Evolutionary conservation across 2,113 vertebrate species (phyloP).

Genomic region (Nematolebias whitei): DNA sequence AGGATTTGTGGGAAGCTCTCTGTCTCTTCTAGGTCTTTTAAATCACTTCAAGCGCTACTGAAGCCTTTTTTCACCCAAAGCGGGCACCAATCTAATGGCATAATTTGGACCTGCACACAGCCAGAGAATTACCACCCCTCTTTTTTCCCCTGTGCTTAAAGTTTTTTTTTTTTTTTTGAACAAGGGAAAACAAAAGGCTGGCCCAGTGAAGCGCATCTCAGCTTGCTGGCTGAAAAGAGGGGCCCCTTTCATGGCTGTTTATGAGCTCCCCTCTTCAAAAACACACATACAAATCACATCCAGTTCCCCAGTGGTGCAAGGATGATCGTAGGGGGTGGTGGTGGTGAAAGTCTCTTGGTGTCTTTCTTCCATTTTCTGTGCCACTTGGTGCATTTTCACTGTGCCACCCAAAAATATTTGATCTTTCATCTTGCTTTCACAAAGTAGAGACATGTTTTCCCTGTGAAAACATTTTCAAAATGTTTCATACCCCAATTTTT

Average conservation of each 20-base stretch:
- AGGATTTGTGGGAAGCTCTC: constrained; percentile 71
- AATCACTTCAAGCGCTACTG: constrained; percentile 76
- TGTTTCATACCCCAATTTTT: neutral
- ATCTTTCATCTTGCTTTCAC: constrained; percentile 4
- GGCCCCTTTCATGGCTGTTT: constrained; percentile 80
- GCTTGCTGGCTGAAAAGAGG: constrained; percentile 71
- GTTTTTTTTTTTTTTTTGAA: constrained; percentile 54
- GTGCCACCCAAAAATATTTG: neutral
- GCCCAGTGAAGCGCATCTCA: constrained; percentile 75
- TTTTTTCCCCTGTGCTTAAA: constrained; percentile 62
- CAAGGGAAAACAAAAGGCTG: constrained; percentile 71
- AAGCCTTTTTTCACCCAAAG: constrained; percentile 69
- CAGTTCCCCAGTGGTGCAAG: constrained; percentile 64
- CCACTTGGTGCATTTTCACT: constrained; percentile 45
- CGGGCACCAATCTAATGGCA: constrained; percentile 75
- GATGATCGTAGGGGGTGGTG: constrained; percentile 27
- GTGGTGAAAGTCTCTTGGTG: constrained; percentile 24
- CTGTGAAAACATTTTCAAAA: constrained; percentile 26
- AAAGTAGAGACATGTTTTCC: neutral
- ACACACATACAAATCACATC: constrained; percentile 80
- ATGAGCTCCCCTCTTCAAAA: constrained; percentile 79
- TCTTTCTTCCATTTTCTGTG: constrained; percentile 38
- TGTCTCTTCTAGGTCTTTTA: constrained; percentile 66
- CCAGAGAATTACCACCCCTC: constrained; percentile 60
- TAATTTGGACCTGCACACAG: constrained; percentile 72